Conservation (phyloP, 2,113 vertebrate genomes). For the Zapornia atra region DNA sequence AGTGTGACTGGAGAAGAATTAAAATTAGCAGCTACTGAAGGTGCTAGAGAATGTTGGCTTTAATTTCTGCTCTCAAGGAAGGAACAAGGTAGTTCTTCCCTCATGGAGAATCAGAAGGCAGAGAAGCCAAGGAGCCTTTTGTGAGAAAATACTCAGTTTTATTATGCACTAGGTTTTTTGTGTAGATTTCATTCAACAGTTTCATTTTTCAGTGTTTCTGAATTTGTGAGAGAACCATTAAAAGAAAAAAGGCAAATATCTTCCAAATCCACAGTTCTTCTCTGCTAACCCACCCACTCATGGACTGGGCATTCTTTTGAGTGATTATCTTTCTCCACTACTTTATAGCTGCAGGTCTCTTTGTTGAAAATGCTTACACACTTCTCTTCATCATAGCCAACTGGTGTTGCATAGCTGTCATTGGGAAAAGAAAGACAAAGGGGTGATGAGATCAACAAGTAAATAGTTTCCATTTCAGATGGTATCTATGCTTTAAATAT, state of each 20-base stretch:
- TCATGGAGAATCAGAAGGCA: neutral
- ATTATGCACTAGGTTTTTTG: neutral
- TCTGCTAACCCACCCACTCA: neutral
- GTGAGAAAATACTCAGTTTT: neutral
- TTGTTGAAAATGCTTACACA: conserved; percentile 28
- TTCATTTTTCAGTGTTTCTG: neutral
- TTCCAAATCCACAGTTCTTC: neutral
- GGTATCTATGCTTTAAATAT: neutral
- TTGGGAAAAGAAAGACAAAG: neutral
- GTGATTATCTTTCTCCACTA: conserved; percentile 45
- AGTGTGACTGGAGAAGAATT: neutral
- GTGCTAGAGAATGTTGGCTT: neutral
- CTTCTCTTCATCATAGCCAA: neutral
- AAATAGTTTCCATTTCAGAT: neutral
- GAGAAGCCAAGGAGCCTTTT: neutral
- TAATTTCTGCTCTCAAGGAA: neutral
- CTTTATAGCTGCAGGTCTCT: conserved; percentile 14
- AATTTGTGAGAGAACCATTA: neutral
- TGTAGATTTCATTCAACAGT: neutral
- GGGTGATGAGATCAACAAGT: neutral
- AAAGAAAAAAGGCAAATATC: neutral
- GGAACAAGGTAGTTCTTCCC: neutral
- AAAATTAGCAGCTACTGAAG: neutral
- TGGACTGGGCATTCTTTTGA: conserved; percentile 20
- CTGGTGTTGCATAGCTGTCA: neutral